Evolutionary conservation across 2,113 vertebrate genomes (phyloP), one percentile per base, ranked within the genome.

Genomic region (Gymnarchus niloticus): DNA sequence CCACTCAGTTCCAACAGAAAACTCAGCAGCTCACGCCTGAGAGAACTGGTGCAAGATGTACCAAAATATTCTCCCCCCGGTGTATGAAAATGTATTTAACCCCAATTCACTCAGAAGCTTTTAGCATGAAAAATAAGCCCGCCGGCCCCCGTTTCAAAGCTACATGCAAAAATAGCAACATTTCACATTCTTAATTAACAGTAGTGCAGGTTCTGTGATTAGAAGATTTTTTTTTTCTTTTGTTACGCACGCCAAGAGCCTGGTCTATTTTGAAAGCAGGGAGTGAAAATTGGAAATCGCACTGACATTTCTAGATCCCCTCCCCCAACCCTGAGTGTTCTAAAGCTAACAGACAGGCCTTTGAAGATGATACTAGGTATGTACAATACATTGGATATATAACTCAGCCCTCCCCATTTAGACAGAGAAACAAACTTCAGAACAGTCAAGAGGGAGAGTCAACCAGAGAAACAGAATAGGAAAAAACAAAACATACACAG

Each of bases 201-300:
- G 85, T 61, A 21, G 76, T 91, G 81, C 77, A 88, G 82, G 86
- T 87, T 83, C 51, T 76, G 77, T 93, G 91, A 92, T 93, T 90
- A 92, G 91, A 91, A 87, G 88, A 88, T 82, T 48, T 81, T 84
- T 54, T 54, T 54, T 54, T 14, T 54, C 52, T n/a, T n/a, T n/a
- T 41, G 83, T 85, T 86, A 83, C 59, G 87, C 88, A 88, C 90
- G 90, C 88, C 87, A 91, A 89, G 85, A 85, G 88, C 88, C 88
- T 77, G 87, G 87, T 90, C 88, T 77, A 85, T 90, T 90, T 83
- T 87, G 23, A 87, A 85, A 77, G 80, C 56, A 80, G 83, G 83
- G 83, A 80, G 83, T 89, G 90, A 89, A 89, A 90, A 91, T 89
- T 90, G 88, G 85, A 92, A 91, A 92, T 87, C 88, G 83, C 86